Evolutionary conservation across 2,113 vertebrate genomes (phyloP).

Genomic region (Psammodynastes pulverulentus): DNA sequence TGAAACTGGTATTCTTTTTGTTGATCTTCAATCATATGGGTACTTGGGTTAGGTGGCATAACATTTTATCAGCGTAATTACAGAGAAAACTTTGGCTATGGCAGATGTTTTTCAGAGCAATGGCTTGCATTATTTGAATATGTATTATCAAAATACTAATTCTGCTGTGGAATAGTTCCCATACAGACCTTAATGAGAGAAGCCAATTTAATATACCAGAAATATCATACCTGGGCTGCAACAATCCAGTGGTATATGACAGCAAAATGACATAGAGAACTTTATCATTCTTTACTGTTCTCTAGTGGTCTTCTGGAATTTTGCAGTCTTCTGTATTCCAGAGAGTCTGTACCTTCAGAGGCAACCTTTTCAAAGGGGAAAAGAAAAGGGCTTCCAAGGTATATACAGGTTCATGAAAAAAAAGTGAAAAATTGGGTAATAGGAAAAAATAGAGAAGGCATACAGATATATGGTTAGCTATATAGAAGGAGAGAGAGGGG

Average conservation of each 20-base stretch:
- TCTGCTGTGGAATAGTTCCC: background rate
- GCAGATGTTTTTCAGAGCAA: background rate
- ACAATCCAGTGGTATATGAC: background rate
- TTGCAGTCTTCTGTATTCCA: background rate
- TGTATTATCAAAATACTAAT: background rate
- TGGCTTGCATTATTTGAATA: background rate
- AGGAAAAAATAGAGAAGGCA: background rate
- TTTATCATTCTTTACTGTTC: background rate
- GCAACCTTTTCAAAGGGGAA: background rate
- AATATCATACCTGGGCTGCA: background rate
- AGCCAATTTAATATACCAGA: background rate
- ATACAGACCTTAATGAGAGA: background rate
- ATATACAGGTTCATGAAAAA: background rate
- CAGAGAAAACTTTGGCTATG: background rate
- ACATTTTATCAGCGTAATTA: background rate
- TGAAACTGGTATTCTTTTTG: background rate
- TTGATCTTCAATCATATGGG: background rate
- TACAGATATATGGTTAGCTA: background rate
- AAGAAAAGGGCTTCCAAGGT: background rate
- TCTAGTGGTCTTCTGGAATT: background rate
- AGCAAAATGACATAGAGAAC: background rate
- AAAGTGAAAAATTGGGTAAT: background rate
- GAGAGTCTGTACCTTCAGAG: background rate
- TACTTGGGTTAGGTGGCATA: background rate
- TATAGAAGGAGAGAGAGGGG: background rate